Base-by-base conservation (phyloP, 1,140 invertebrate species). In the Dolichoris vasculosae region DNA sequence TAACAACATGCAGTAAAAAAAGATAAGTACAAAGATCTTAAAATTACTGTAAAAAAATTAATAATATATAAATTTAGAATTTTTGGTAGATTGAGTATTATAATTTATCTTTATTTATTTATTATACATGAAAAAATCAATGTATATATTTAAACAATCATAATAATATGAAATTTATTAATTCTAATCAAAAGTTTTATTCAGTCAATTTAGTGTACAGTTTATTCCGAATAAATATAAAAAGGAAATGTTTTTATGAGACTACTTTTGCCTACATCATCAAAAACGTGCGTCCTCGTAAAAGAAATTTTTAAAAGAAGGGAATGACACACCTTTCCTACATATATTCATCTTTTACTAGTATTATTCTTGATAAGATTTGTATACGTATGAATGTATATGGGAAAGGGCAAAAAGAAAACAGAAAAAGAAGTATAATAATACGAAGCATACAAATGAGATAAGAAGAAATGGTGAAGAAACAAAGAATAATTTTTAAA, bases 281-380 rank as follows among this genome's bases (percentile, higher is more conserved):
- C 64, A n/a, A 81, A 81, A 81, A 69, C 79, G 64, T 40, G 40
- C 63, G 30, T 81, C 35, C 78, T 80, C n/a, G 78, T n/a, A 43
- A 82, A 79, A 67, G 64, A 46, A n/a, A 43, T 43, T 83, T 83
- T 83, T 59, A 55, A 83, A 48, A 51, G 35, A 23, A 32, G 67
- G 46, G 67, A 82, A 75, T 71, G 81, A 83, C 67, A 82, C 32
- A 82, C 81, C 48, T 69, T 69, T 32, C 43, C 30, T 38, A 11
- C 64, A 51, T 8, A 71, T 20, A 48, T 20, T 35, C 20, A 82
- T 26, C 43, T 6, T 35, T 15, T 3, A 32, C 69, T 30, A 23
- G 81, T 51, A 8, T 55, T 59, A 82, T 75, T 75, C 35, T 73
- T 48, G 46, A 0, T 32, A 46, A 20, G 69, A 38, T 32, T 38